Conservation (phyloP, 2,797 vertebrate genomes). For the Luscinia luscinia region DNA sequence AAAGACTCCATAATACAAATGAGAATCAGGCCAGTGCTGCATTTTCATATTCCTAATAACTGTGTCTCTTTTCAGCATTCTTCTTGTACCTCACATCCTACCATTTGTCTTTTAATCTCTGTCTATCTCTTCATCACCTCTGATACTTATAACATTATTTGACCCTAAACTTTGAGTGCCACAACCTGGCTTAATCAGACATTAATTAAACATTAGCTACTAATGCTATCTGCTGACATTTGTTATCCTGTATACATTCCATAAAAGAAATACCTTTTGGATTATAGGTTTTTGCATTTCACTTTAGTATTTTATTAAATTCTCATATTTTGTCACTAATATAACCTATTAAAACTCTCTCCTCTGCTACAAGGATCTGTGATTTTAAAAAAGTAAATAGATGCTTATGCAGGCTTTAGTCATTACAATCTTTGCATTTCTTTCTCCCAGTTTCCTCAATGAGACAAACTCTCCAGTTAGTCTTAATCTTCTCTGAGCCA, state of each 20-base stretch:
- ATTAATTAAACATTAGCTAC: background rate
- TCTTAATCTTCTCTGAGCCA: background rate
- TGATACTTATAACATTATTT: background rate
- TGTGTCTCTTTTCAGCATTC: background rate
- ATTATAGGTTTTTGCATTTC: background rate
- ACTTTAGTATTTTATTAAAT: background rate
- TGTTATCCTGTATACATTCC: background rate
- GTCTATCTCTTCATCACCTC: background rate
- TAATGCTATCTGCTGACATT: background rate
- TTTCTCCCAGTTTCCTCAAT: background rate
- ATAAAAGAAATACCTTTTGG: background rate
- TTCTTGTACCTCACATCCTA: background rate
- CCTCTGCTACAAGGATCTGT: background rate
- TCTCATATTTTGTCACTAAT: background rate
- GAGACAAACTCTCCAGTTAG: background rate
- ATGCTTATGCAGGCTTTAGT: background rate
- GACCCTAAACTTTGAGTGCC: background rate
- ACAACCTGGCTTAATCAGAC: background rate
- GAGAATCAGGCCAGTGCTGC: background rate
- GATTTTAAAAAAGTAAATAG: background rate
- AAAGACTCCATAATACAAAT: background rate
- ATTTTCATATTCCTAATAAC: background rate
- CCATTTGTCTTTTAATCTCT: background rate
- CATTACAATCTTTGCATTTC: background rate
- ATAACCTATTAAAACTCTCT: background rate